These are phyloP conservation scores for Meganola albula DNA, from an alignment of 2,888 invertebrate genomes.

Conservation along the genomic window DNA sequence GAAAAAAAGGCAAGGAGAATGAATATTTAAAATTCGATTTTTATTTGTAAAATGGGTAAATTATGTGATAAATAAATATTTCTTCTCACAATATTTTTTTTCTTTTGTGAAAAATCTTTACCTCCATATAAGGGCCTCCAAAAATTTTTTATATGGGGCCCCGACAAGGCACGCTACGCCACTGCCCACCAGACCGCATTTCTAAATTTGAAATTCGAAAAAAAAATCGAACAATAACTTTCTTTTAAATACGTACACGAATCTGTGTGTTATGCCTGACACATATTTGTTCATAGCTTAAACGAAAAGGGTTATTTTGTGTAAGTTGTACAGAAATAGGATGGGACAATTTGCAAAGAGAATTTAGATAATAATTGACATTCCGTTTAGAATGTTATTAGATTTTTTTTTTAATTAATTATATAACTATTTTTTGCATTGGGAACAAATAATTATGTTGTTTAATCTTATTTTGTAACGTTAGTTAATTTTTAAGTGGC, in stretches of 20 bases:
- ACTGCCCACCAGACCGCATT: constrained; percentile 74
- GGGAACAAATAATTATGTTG: constrained; percentile 78
- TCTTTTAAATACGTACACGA: constrained; percentile 58
- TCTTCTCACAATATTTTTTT: too few species aligned
- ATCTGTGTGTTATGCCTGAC: constrained; percentile 66
- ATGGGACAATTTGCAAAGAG: constrained; percentile 78
- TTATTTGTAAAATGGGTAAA: too few species aligned
- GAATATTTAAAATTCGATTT: too few species aligned
- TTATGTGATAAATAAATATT: too few species aligned
- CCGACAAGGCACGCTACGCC: too few species aligned
- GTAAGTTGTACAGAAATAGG: constrained; percentile 77
- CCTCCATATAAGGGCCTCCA: too few species aligned
- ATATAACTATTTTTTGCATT: constrained; percentile 68
- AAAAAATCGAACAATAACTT: constrained; percentile 61
- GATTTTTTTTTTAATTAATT: constrained; percentile 65
- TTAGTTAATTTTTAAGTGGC: constrained; percentile 76
- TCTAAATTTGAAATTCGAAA: constrained; percentile 44
- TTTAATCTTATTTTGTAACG: constrained; percentile 77
- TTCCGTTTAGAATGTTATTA: constrained; percentile 78
- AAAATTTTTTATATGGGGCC: too few species aligned
- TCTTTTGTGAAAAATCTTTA: too few species aligned
- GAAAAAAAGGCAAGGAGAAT: too few species aligned
- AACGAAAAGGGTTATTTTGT: constrained; percentile 61
- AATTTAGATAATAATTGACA: constrained; percentile 74
- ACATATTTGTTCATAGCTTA: constrained; percentile 73